Conservation (phyloP, 2,797 vertebrate genomes). For the Mastacembelus armatus region DNA sequence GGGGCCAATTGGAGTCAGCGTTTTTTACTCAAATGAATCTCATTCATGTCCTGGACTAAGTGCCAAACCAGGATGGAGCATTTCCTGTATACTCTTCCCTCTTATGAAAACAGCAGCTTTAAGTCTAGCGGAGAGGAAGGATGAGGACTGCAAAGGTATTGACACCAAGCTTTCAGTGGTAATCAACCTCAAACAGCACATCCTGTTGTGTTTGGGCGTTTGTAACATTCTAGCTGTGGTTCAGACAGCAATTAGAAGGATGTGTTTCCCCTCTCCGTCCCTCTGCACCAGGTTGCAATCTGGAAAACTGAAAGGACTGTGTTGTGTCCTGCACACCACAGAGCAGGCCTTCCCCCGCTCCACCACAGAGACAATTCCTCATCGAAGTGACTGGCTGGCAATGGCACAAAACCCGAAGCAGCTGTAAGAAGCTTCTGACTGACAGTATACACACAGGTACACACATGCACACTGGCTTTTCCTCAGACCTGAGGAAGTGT, state of each 20-base stretch:
- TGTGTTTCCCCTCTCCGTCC: constrained; percentile 44
- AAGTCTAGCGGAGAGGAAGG: constrained; percentile 14
- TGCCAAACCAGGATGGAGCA: constrained; percentile 49
- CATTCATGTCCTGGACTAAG: constrained; percentile 43
- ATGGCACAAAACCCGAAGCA: constrained; percentile 49
- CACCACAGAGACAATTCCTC: constrained; percentile 46
- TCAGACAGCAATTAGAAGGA: constrained; percentile 47
- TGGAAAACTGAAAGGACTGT: constrained; percentile 48
- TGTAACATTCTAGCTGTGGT: constrained; percentile 42
- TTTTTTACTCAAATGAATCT: constrained; percentile 57
- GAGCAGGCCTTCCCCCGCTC: constrained; percentile 32
- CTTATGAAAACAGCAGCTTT: constrained; percentile 13
- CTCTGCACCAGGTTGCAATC: constrained; percentile 61
- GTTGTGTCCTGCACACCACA: constrained; percentile 39
- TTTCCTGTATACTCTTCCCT: constrained; percentile 53
- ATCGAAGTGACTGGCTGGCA: constrained; percentile 42
- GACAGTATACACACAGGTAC: constrained; percentile 32
- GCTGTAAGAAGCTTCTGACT: constrained; percentile 48
- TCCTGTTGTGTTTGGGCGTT: constrained; percentile 63
- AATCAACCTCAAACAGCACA: constrained; percentile 61
- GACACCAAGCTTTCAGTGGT: constrained; percentile 38
- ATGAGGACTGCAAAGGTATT: constrained; percentile 40
- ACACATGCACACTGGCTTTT: not conserved
- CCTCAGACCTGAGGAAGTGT: constrained; percentile 2
- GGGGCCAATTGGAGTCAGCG: constrained; percentile 45